phyloP scores from a whole-genome alignment of 2,888 invertebrate species.

The Diaphora mendica region DNA sequence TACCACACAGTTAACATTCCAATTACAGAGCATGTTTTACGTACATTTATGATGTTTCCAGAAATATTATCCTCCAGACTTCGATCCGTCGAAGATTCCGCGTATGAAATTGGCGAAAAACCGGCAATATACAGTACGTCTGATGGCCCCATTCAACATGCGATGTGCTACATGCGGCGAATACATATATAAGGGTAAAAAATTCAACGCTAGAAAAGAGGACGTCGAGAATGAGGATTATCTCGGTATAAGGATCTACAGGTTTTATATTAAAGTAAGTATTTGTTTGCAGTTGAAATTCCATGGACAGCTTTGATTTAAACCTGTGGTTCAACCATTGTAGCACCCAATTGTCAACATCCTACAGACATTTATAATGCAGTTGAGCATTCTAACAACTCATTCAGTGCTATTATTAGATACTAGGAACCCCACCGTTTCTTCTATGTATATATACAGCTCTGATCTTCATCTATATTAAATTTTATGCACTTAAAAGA shows the following conservation, averaged over 20 bases:
- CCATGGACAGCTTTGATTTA: neutral
- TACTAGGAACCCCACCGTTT: too few relatives aligned
- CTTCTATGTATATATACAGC: too few relatives aligned
- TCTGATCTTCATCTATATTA: too few relatives aligned
- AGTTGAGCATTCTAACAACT: neutral
- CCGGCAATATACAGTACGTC: conserved; percentile 98
- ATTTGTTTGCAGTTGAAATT: neutral
- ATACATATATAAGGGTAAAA: conserved; percentile 99
- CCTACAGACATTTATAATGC: neutral
- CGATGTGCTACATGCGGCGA: conserved; percentile 99
- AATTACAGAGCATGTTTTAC: neutral
- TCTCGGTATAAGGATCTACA: conserved; percentile 97
- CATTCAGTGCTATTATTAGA: neutral
- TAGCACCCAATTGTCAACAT: neutral
- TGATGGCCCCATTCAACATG: conserved; percentile 99
- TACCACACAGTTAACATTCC: neutral
- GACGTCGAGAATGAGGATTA: conserved; percentile 99
- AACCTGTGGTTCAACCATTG: neutral
- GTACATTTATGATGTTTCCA: conserved; percentile 76
- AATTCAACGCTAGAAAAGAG: conserved; percentile 99
- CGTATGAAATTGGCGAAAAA: conserved; percentile 98
- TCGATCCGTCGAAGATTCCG: conserved; percentile 99
- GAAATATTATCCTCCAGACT: conserved; percentile 99
- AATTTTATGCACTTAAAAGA: too few relatives aligned
- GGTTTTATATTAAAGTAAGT: conserved; percentile 97